Evolutionary conservation across 2,113 vertebrate species (phyloP).

Genomic region (Gallinago paraguaiae): DNA sequence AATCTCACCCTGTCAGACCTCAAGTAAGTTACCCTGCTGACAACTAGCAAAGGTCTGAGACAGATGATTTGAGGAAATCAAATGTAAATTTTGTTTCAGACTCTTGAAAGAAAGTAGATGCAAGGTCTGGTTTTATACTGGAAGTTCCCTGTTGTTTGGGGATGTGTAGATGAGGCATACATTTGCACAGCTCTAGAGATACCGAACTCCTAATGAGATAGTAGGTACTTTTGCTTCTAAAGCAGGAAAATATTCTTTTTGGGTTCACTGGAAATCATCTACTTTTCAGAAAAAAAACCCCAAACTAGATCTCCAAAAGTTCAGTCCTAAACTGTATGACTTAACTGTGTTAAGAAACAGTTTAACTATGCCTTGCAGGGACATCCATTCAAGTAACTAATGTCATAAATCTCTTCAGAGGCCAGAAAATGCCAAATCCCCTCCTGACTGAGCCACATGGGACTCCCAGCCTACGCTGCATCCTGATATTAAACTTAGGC

Average conservation of each 20-base stretch:
- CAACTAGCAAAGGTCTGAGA: not conserved
- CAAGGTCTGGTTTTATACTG: not conserved
- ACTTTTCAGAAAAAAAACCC: not conserved
- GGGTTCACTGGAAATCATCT: not conserved
- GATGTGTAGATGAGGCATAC: not conserved
- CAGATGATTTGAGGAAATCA: not conserved
- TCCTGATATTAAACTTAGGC: not conserved
- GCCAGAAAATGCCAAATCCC: not conserved
- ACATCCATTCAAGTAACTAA: not conserved
- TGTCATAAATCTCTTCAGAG: not conserved
- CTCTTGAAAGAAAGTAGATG: not conserved
- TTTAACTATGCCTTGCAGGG: not conserved
- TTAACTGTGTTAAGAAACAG: not conserved
- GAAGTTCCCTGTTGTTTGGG: not conserved
- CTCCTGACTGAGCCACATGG: not conserved
- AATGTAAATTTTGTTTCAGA: not conserved
- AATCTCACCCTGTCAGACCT: not conserved
- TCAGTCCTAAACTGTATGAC: not conserved
- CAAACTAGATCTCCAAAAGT: not conserved
- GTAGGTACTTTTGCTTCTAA: not conserved
- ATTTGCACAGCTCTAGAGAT: not conserved
- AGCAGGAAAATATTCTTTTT: not conserved
- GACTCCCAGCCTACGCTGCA: not conserved
- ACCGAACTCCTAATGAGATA: not conserved
- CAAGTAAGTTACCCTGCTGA: not conserved